Percentiles rank a stretch among this genome's conserved stretches.
These are phyloP conservation scores for Ectemnius continuus DNA, from an alignment of 2,888 invertebrate genomes.

Conservation along the genomic window DNA sequence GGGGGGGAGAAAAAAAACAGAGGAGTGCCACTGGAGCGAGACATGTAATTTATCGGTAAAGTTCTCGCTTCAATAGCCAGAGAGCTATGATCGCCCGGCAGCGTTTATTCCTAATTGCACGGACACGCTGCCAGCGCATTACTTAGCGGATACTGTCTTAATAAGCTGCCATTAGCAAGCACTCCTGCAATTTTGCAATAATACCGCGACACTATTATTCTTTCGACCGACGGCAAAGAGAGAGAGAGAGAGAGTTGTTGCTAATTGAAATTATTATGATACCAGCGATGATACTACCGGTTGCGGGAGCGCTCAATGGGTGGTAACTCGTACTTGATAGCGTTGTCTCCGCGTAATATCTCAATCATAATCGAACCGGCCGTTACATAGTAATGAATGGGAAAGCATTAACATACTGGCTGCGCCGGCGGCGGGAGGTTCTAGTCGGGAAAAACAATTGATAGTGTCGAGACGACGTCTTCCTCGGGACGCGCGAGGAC, in stretches of 20 bases:
- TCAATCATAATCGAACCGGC: no score
- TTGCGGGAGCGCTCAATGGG: no score
- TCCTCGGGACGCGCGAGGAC: background rate
- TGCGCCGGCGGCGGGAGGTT: no score
- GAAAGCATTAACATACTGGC: no score
- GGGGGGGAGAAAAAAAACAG: background rate
- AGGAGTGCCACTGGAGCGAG: slow-evolving; percentile 10
- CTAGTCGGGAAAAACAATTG: no score
- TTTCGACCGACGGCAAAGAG: background rate
- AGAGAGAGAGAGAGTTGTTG: no score
- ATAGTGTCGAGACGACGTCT: no score
- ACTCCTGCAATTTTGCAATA: slow-evolving; percentile 12
- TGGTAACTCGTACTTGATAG: no score
- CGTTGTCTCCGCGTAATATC: no score
- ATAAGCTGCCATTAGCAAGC: slow-evolving; percentile 26
- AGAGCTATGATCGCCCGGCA: slow-evolving; percentile 32
- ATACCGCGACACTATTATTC: background rate
- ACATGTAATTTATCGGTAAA: slow-evolving; percentile 41
- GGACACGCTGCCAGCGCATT: slow-evolving; percentile 14
- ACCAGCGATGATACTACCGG: no score
- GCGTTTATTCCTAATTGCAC: slow-evolving; percentile 39
- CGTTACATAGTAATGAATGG: no score
- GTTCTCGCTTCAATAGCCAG: slow-evolving; percentile 25
- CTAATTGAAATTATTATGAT: no score
- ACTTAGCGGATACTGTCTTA: slow-evolving; percentile 10